Percentiles rank a stretch among this genome's conserved stretches.
phyloP scores from a whole-genome alignment of 2,113 vertebrate genomes.

The Aphyosemion australe region DNA sequence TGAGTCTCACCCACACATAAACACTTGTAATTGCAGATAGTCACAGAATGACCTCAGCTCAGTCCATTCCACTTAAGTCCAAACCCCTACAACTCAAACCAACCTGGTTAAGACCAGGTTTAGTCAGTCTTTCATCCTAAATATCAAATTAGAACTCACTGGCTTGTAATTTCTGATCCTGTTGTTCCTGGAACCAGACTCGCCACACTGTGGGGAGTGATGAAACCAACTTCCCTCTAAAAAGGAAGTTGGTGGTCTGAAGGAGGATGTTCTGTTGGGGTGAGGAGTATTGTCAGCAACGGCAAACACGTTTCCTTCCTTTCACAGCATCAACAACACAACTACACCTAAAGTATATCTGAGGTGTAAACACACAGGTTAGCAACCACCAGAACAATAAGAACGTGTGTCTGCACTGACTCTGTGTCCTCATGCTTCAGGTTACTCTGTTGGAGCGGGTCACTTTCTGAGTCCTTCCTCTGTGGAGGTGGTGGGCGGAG shows the following conservation, averaged over 20 bases:
- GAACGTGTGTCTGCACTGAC: no score
- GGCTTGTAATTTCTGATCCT: background rate
- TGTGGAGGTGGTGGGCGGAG: slow-evolving; percentile 89
- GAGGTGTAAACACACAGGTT: no score
- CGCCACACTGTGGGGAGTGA: background rate
- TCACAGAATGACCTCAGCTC: no score
- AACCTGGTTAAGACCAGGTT: no score
- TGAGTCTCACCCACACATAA: background rate
- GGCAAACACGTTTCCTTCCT: background rate
- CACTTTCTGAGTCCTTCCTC: slow-evolving; percentile 80
- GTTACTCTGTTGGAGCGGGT: slow-evolving; percentile 92
- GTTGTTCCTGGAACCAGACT: background rate
- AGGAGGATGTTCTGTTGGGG: no score
- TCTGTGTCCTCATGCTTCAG: slow-evolving; percentile 66
- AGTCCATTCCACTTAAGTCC: no score
- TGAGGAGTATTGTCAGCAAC: no score
- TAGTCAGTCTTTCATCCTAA: no score
- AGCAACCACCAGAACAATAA: no score
- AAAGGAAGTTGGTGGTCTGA: background rate
- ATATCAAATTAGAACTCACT: no score
- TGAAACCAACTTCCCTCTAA: background rate
- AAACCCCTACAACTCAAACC: no score
- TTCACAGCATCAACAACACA: background rate
- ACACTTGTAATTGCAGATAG: background rate
- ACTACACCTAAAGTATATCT: background rate